phyloP scores from a whole-genome alignment of 2,113 vertebrate species.

The Danio rerio region GRCz12tu NC_133182.1:67219001-67219500 shows the following conservation, averaged over 20 bases:
- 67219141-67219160: not conserved
- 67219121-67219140: not conserved
- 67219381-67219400: conserved; percentile 47
- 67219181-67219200: not conserved
- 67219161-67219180: not conserved
- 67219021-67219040: not conserved
- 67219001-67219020: not conserved
- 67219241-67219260: not conserved
- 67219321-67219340: conserved; percentile 41
- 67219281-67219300: conserved; percentile 30
- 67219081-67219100: not conserved
- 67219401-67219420: conserved; percentile 23
- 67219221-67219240: not conserved
- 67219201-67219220: conserved; percentile 17
- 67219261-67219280: not conserved
- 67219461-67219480: conserved; percentile 20
- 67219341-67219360: conserved; percentile 32
- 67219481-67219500: conserved; percentile 25
- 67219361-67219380: conserved; percentile 42
- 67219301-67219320: conserved; percentile 21
- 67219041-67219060: not conserved
- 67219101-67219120: not conserved
- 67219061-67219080: not conserved
- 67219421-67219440: not conserved
- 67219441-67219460: not conserved